Base-by-base conservation (phyloP, 2,113 vertebrate species). In the Corydoras sp. region DNA sequence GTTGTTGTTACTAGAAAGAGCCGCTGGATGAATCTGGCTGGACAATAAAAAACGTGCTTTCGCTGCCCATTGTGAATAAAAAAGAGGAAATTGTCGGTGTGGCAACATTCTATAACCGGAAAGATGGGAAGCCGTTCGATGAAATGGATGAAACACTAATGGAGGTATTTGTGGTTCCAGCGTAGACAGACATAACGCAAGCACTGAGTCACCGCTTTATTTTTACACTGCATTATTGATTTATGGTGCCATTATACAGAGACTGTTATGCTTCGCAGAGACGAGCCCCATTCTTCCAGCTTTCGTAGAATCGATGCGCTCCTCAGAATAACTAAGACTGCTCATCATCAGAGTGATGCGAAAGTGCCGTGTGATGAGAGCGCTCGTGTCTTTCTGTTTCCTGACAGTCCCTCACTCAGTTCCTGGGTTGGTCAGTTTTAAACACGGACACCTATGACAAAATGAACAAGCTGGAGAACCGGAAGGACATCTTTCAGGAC, bases 11-110 rank as follows among this genome's bases (percentile, higher is more conserved):
- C 35, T 80, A 99, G 97, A 92, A 86, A 80, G 94, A 91, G 71
- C 88, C 96, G 56, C 80, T 99, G 85, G 97, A 98, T 3, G 88
- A 91, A 0, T 93, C 94, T 0, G 97, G 95, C 65, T 99, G 95
- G 95, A 86, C 86, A 60, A 86, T 97, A 80, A 97, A 92, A 89
- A 98, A 98, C 0, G 93, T 98, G 68, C 90, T 99, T 50, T 98
- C 95, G 5, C 85, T 98, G 91, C 97, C 97, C 62, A 97, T 99
- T 18, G 94, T 98, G 78, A 99, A 97, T 86, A 99, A 98, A 86
- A 98, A 92, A 72, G 97, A 99, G 80, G 96, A 98, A 87, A 97
- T 98, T 1, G 94, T 98, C 80, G 97, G 95, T 0, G 94, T 98
- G 35, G 95, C 95, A 14, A 99, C 96, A 0, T 99, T 99, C 85